Evolutionary conservation across 2,888 invertebrate species (phyloP).

Genomic region (Belgica antarctica): DNA sequence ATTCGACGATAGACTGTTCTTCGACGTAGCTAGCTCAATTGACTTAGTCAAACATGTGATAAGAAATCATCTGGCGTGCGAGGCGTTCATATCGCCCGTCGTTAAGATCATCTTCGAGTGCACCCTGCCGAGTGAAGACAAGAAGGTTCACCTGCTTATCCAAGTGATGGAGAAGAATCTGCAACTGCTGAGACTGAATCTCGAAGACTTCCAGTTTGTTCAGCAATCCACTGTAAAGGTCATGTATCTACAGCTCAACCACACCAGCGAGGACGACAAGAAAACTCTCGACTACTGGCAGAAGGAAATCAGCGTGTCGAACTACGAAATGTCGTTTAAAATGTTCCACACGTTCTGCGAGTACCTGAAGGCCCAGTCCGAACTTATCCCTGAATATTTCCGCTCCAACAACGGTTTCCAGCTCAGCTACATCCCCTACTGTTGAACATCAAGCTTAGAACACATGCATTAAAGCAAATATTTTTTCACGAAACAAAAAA

Average conservation of each 20-base stretch:
- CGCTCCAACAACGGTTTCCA: constrained; percentile 35
- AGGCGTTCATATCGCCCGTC: constrained; percentile 13
- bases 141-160: constrained; percentile 24
- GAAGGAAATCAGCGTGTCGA: constrained; percentile 26
- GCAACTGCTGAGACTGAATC: constrained; percentile 9
- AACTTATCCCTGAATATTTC: constrained; percentile 26
- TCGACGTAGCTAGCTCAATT: not conserved
- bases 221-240: constrained; percentile 7
- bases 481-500: too few relatives aligned
- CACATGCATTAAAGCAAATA: too few relatives aligned
- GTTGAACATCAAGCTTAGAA: too few relatives aligned
- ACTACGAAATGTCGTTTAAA: constrained; percentile 38
- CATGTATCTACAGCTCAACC: constrained; percentile 28
- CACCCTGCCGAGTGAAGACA: not conserved
- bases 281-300: constrained; percentile 38
- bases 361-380: constrained; percentile 12
- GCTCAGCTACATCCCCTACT: constrained; percentile 37
- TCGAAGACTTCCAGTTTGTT: not conserved
- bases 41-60: constrained; percentile 23
- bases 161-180: constrained; percentile 41
- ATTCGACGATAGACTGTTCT: constrained; percentile 12
- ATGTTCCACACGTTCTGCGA: constrained; percentile 26
- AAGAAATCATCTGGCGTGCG: constrained; percentile 14
- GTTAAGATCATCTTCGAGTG: constrained; percentile 35
- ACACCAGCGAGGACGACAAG: constrained; percentile 10